Evolutionary conservation across 2,888 invertebrate genomes (phyloP), one percentile per base, ranked within the genome.

Genomic region (Taphrorychus bicolor): DNA sequence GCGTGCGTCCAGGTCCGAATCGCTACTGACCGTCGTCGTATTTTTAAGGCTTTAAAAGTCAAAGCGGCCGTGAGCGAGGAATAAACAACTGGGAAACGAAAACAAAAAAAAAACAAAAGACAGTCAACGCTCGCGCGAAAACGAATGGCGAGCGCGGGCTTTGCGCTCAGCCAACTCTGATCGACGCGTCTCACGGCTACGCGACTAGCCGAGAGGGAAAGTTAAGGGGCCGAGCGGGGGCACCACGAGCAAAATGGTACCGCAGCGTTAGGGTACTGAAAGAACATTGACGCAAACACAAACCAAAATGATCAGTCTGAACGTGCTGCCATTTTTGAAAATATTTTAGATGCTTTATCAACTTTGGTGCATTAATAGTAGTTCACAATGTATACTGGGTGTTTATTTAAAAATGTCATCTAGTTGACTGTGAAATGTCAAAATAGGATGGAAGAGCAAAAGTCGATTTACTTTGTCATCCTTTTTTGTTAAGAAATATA

Each of bases 131-230:
- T 45, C 14, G 14, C 19, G 32, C 18, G 16, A 48, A 56, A 64
- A 64, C 63, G 51, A 58, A 49, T 57, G 63, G 57, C 63, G 63
- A 57, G 57, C 63, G 63, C 63, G 40, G 51, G 57, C 41, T 64
- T 32, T 57, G 63, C 63, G 63, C 63, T 64, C 58, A 58, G 57
- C 52, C 57, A 32, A 61, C 53, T 61, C 53, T 61, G 51, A 52
- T 49, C 63, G 57, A 48, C 57, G 57, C 57, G 56, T 49, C 58
- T 64, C 49, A 40, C 56, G 48, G 45, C 63, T 16, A 11, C 63
- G 49, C 57, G 49, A 41, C 49, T 41, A 21, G 51, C 51, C 40
- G 57, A 64, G 63, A 64, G 63, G 63, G 63, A 64, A 64, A 64
- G 63, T 64, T 64, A 49, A 48, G 24, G 63, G 63, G 63, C 32